These are phyloP conservation scores for Drosophila bifasciata DNA, from an alignment of 1,140 invertebrate genomes.

Conservation along the genomic window DNA sequence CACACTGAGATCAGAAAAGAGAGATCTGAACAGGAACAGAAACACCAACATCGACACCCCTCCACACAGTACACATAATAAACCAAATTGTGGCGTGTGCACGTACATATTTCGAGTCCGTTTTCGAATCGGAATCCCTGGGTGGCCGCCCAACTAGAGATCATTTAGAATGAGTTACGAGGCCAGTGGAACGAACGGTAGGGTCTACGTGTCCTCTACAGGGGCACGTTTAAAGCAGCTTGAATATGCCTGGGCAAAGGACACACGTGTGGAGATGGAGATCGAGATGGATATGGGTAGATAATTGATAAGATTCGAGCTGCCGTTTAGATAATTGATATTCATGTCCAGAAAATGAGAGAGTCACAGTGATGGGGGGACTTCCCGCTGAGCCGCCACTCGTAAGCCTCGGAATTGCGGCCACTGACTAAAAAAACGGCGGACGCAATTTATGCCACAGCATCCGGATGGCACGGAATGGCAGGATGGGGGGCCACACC, in stretches of 20 bases:
- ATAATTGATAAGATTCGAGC: constrained; percentile 68
- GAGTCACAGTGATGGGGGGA: background rate
- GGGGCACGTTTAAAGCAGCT: constrained; percentile 38
- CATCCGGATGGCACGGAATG: constrained; percentile 50
- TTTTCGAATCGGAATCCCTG: constrained; percentile 26
- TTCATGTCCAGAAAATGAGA: constrained; percentile 51
- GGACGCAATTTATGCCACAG: constrained; percentile 78
- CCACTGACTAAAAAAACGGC: constrained; percentile 59
- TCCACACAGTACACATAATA: constrained; percentile 53
- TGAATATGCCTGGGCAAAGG: constrained; percentile 20
- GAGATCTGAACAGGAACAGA: background rate
- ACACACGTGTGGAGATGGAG: constrained; percentile 44
- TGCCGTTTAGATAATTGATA: constrained; percentile 70
- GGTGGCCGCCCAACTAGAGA: constrained; percentile 48
- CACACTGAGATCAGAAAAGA: constrained; percentile 12
- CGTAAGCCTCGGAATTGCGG: constrained; percentile 26
- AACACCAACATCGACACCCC: too few species aligned
- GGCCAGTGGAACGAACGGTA: constrained; percentile 25
- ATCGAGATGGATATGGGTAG: constrained; percentile 29
- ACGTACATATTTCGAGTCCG: constrained; percentile 61
- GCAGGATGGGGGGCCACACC: constrained; percentile 38
- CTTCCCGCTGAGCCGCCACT: constrained; percentile 54
- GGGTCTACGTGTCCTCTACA: constrained; percentile 44
- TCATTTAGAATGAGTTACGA: constrained; percentile 77
- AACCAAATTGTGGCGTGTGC: constrained; percentile 71